Evolutionary conservation across 1,140 invertebrate genomes (phyloP).

Genomic region (Apis cerana): DNA sequence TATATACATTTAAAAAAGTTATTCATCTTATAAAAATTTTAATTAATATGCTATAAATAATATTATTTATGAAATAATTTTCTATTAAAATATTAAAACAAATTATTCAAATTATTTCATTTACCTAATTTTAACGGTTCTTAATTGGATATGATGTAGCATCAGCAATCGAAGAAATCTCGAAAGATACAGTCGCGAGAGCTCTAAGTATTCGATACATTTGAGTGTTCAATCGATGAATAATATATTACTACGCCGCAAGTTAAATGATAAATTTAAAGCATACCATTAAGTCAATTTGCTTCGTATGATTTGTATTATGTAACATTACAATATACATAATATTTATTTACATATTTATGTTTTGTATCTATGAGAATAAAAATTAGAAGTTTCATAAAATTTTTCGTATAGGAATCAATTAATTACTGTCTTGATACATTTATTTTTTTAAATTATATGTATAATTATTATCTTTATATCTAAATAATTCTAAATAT

Average conservation of each 20-base stretch:
- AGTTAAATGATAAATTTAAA: slow-evolving; percentile 6
- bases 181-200: not conserved
- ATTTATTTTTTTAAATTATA: too few species aligned
- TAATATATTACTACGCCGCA: not conserved
- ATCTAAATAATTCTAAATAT: not conserved
- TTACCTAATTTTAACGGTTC: not conserved
- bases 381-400: too few species aligned
- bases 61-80: not conserved
- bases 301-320: not conserved
- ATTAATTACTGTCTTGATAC: too few species aligned
- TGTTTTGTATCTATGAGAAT: not conserved
- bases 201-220: not conserved
- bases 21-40: too few species aligned
- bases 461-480: too few species aligned
- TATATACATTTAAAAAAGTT: too few species aligned
- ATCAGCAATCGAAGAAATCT: not conserved
- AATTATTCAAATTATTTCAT: not conserved
- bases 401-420: too few species aligned
- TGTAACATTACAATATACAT: not conserved
- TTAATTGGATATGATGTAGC: not conserved
- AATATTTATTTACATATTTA: not conserved
- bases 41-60: not conserved
- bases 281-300: not conserved
- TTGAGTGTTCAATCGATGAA: not conserved
- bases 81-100: not conserved